Percentiles rank a stretch among this genome's conserved stretches.
phyloP scores from a whole-genome alignment of 2,888 invertebrate genomes.

The Himalopsyche tibetana region DNA sequence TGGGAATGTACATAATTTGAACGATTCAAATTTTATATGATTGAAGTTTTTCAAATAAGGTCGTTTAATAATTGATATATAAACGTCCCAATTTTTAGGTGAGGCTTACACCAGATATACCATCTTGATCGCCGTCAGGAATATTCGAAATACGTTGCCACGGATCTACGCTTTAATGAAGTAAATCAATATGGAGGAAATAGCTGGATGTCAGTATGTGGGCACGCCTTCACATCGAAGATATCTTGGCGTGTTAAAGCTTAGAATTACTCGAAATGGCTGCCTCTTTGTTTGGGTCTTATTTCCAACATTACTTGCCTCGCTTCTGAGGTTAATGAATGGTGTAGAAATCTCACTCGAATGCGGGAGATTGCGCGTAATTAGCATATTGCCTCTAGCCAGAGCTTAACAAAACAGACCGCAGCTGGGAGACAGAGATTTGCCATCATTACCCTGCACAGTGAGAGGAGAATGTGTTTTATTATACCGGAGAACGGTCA shows the following conservation, averaged over 20 bases:
- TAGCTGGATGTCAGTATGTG: background rate
- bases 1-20: too few species aligned
- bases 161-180: background rate
- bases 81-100: too few species aligned
- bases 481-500: background rate
- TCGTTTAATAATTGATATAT: too few species aligned
- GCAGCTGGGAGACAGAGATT: slow-evolving; percentile 4
- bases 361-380: slow-evolving; percentile 13
- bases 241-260: slow-evolving; percentile 5
- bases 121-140: too few species aligned
- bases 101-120: too few species aligned
- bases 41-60: too few species aligned
- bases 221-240: slow-evolving; percentile 5
- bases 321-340: slow-evolving; percentile 56
- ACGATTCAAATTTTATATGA: too few species aligned
- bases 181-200: slow-evolving; percentile 3
- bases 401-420: slow-evolving; percentile 32
- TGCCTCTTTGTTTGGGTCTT: slow-evolving; percentile 41
- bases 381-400: slow-evolving; percentile 29
- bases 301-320: slow-evolving; percentile 46
- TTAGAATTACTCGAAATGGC: slow-evolving; percentile 3
- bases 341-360: slow-evolving; percentile 47
- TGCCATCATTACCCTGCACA: background rate
- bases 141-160: background rate
- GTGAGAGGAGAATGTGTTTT: slow-evolving; percentile 6